Evolutionary conservation across 64 coral and sea anemone genomes (phyloP).

Genomic region (Pachyseris speciosa): DNA sequence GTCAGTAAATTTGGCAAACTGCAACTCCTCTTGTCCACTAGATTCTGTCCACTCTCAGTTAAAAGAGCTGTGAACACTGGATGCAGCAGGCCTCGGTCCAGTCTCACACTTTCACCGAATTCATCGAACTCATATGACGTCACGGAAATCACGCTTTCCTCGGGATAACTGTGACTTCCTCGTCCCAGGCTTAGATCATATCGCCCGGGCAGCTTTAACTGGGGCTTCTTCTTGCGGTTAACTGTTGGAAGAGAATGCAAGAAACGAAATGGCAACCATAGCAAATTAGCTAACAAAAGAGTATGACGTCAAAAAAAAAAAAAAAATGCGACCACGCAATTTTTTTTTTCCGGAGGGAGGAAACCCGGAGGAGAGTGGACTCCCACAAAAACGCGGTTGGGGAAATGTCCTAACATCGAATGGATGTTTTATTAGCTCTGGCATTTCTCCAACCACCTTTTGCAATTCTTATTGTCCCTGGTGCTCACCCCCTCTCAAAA

Average conservation of each 20-base stretch:
- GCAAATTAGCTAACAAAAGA: neutral
- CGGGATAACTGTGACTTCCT: constrained; percentile 34
- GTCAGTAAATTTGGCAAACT: constrained; percentile 41
- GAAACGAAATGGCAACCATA: neutral
- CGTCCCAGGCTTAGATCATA: constrained; percentile 39
- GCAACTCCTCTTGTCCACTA: neutral
- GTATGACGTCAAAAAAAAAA: too few relatives aligned
- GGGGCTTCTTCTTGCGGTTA: constrained; percentile 25
- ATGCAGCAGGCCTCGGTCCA: constrained; percentile 1
- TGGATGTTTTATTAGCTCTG: too few relatives aligned
- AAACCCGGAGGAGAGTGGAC: too few relatives aligned
- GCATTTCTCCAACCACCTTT: too few relatives aligned
- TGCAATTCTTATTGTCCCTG: too few relatives aligned
- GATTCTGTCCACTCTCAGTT: neutral
- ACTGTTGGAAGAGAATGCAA: neutral
- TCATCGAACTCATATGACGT: constrained; percentile 64
- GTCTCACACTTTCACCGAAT: constrained; percentile 33
- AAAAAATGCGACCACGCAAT: too few relatives aligned
- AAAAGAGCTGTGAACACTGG: neutral
- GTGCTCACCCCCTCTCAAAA: too few relatives aligned
- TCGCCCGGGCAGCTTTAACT: neutral
- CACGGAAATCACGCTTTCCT: constrained; percentile 64
- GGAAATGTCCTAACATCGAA: too few relatives aligned
- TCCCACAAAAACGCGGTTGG: too few relatives aligned
- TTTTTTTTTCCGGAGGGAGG: too few relatives aligned